Base-by-base conservation (phyloP, 1,140 invertebrate species). In the Eumeta japonica region DNA sequence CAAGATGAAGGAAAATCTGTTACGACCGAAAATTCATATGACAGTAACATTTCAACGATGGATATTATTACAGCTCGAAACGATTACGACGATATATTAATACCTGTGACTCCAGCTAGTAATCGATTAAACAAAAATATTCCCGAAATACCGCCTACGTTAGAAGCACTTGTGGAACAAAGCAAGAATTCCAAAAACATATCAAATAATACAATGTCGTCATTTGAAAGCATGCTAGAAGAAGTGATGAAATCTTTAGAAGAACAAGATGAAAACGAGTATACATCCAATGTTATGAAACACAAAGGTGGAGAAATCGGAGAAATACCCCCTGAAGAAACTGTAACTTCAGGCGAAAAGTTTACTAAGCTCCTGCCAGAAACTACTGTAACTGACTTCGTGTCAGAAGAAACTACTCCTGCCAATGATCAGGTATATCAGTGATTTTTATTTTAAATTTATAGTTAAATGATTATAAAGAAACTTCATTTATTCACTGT, bases 161-260 rank as follows among this genome's bases (percentile, higher is more conserved):
- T 76, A 13, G 67, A 75, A 60, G 63, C 65, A 36, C 50, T 66
- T 17, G 63, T 73, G 15, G 62, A 73, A 48, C 68, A 71, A 42
- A 66, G 55, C 37, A 70, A 71, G 58, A 56, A 59, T 3, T 57
- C 57, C 2, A 72, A 62, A 40, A 55, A 44, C 29, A 64, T 68
- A 33, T 50, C 55, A 1, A 39, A 44, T 20, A 70, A 73, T 12
- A 37, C 48, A 3, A 62, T 62, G 54, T 75, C 72, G 0, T 74
- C 65, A 15, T 75, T 77, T 46, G 75, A 77, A 52, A 77, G 58
- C 32, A 74, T 77, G 63, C 45, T 77, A 19, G 75, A 77, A 62
- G 73, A 77, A 48, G 73, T 76, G 2, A 77, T 77, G 75, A 74
- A 75, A 50, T 75, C 60, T 51, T 62, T 77, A 39, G 75, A 77